Evolutionary conservation across 2,113 vertebrate genomes (phyloP).

Genomic region (Hypocryptadius cinnamomeus): DNA sequence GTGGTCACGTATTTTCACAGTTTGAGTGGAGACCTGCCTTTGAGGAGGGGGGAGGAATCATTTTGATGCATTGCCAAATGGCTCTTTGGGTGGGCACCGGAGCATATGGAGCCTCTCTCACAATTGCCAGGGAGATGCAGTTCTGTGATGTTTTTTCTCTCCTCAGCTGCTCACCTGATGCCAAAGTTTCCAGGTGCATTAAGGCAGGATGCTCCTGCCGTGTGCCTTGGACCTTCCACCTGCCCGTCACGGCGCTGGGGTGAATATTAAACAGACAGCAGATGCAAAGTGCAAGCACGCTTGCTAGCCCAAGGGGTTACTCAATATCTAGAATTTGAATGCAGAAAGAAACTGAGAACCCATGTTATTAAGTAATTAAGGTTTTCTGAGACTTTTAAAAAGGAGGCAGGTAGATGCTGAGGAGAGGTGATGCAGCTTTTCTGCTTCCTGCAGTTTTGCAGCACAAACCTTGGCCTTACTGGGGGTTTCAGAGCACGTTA

Average conservation of each 20-base stretch:
- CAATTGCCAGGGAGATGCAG: neutral
- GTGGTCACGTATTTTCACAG: accelerated
- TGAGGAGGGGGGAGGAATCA: neutral
- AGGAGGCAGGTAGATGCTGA: neutral
- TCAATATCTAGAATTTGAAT: neutral
- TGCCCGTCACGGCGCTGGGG: accelerated
- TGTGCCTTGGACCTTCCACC: neutral
- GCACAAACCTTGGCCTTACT: neutral
- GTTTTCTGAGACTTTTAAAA: neutral
- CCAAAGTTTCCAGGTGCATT: constrained; percentile 23
- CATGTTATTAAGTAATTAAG: neutral
- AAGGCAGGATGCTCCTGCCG: neutral
- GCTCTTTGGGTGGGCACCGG: accelerated
- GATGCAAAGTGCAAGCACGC: neutral
- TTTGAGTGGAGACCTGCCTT: neutral
- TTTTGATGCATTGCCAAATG: neutral
- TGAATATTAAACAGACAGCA: constrained; percentile 44
- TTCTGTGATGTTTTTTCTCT: neutral
- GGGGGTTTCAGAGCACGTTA: neutral
- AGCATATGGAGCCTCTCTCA: constrained; percentile 32
- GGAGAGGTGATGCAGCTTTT: neutral
- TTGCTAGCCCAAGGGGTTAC: neutral
- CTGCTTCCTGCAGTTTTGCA: neutral
- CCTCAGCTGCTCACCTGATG: neutral
- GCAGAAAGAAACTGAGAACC: neutral